phyloP scores from a whole-genome alignment of 2,113 vertebrate species.

The Protobothrops flavoviridis region DNA sequence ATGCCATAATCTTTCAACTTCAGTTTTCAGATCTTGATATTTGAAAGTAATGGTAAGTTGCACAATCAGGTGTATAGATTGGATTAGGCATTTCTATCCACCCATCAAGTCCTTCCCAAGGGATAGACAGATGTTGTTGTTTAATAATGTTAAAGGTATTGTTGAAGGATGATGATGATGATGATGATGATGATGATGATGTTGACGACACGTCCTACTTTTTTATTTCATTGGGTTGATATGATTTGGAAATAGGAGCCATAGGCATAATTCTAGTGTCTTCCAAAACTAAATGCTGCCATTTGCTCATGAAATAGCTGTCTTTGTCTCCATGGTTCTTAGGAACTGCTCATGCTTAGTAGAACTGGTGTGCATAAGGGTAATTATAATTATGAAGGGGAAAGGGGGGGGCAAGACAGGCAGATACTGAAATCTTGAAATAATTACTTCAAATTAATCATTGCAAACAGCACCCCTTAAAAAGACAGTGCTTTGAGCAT shows the following conservation, averaged over 20 bases:
- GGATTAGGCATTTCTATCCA: too few species aligned
- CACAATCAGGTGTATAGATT: too few species aligned
- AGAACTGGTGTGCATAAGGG: constrained; percentile 22
- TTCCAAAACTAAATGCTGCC: not conserved
- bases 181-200: too few species aligned
- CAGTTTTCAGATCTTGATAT: too few species aligned
- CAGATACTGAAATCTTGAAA: constrained; percentile 48
- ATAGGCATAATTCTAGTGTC: constrained; percentile 4
- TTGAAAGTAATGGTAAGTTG: too few species aligned
- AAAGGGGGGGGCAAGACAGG: not conserved
- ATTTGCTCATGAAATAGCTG: not conserved
- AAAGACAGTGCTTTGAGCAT: constrained; percentile 54
- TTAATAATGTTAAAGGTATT: not conserved
- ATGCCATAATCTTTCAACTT: too few species aligned
- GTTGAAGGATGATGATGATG: not conserved
- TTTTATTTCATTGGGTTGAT: not conserved
- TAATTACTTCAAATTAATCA: constrained; percentile 55
- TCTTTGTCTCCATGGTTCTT: constrained; percentile 15
- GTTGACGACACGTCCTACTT: not conserved
- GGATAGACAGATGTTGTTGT: not conserved
- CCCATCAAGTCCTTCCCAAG: not conserved
- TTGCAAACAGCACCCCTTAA: constrained; percentile 50
- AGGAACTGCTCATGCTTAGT: not conserved
- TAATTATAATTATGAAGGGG: constrained; percentile 13
- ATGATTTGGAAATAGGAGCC: not conserved